Evolutionary conservation across 2,888 invertebrate genomes (phyloP), one percentile per base, ranked within the genome.

Genomic region (Meteorus cinctellus): DNA sequence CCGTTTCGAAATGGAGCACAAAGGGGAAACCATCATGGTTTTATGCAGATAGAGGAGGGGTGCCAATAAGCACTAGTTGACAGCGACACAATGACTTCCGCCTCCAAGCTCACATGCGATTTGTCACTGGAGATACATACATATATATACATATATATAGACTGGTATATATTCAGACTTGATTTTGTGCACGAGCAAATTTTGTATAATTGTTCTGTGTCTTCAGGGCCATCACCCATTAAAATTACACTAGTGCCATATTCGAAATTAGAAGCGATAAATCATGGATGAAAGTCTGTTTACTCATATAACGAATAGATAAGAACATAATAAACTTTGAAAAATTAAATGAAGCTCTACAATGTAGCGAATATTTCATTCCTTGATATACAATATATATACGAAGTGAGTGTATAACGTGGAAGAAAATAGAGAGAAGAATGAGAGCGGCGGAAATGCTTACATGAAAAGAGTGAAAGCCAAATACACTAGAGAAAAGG

Each of bases 41-140:
- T 87, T 86, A 55, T 55, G 87, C 85, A 87, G 86, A 87, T 87
- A 85, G 84, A 77, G 79, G 78, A 79, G 82, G 86, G 84, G 83
- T 84, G 76, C 80, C 6, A 8, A 5, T 48, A 78, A 74, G 81
- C 68, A 77, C 60, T 79, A 82, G 78, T 84, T 84, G 86, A 86
- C 86, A 84, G 82, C 80, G 76, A 82, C 75, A 80, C 84, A 84
- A 86, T 84, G 84, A 86, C 81, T 83, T 79, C 75, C 74, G 62
- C 62, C 75, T 72, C 76, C 67, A 51, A 65, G 55, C 78, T 66
- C 51, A 74, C 76, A 73, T 73, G 70, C 76, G 75, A 77, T 45
- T 27, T 34, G 71, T 74, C 76, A 68, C 19, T 55, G 19, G 1
- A 55, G 1, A n/a, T 55, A 8, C 24, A 24, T 24, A 24, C 24